Evolutionary conservation across 2,113 vertebrate genomes (phyloP).

Genomic region (Lepus europaeus): DNA sequence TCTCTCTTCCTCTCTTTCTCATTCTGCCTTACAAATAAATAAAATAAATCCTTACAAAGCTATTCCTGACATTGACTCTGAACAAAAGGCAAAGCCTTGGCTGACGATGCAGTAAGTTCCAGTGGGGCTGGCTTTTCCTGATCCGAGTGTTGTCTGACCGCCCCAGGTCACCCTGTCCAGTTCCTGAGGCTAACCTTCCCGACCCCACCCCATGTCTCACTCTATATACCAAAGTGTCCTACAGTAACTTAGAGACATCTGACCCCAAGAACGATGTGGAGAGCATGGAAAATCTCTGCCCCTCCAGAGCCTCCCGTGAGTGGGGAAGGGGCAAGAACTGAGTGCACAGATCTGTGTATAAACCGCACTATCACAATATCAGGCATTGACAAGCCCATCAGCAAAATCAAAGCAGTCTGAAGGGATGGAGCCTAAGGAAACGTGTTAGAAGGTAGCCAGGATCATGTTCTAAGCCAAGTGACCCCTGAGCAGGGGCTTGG

Average conservation of each 20-base stretch:
- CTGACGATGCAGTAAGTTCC: neutral
- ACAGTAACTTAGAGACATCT: neutral
- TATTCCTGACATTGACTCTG: neutral
- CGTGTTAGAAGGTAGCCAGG: neutral
- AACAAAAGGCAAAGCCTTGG: neutral
- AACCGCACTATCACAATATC: neutral
- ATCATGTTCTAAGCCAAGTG: neutral
- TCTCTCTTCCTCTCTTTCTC: too few relatives aligned
- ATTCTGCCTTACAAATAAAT: too few relatives aligned
- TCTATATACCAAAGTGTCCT: neutral
- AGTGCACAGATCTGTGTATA: neutral
- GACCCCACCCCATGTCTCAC: too few relatives aligned
- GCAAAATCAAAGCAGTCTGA: neutral
- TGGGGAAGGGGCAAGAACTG: neutral
- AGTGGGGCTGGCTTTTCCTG: neutral
- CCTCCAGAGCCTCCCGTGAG: neutral
- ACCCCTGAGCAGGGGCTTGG: too few relatives aligned
- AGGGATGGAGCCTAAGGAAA: neutral
- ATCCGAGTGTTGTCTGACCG: neutral
- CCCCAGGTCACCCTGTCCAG: neutral
- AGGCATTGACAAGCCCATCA: neutral
- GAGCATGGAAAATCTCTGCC: neutral
- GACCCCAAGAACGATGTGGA: neutral
- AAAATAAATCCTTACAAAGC: neutral
- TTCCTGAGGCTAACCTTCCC: neutral